Evolutionary conservation across 2,888 invertebrate species (phyloP).

Genomic region (Spilarctia lutea): DNA sequence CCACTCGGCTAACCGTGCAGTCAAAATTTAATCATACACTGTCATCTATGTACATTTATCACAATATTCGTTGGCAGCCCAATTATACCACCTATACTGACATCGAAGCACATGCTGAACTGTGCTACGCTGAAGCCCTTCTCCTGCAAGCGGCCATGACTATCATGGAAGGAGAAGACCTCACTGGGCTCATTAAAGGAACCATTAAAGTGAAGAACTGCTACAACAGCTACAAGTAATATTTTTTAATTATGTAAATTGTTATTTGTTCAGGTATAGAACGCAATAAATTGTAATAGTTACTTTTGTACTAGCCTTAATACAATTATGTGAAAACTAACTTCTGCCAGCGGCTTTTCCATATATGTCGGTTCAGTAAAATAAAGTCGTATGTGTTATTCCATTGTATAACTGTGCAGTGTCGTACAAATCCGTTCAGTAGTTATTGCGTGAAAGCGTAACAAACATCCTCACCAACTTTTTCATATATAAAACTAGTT

Average conservation of each 20-base stretch:
- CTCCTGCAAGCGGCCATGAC: constrained; percentile 95
- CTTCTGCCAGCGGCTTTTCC: too few species aligned
- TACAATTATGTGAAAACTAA: too few species aligned
- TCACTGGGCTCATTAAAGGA: constrained; percentile 96
- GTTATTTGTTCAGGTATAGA: neutral
- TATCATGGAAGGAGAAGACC: constrained; percentile 97
- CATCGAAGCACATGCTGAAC: constrained; percentile 96
- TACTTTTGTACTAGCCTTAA: too few species aligned
- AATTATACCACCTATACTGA: constrained; percentile 93
- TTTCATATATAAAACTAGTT: too few species aligned
- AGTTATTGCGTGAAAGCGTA: too few species aligned
- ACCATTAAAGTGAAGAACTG: constrained; percentile 97
- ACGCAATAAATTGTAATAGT: neutral
- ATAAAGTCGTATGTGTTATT: too few species aligned
- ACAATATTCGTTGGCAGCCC: constrained; percentile 74
- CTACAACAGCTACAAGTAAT: constrained; percentile 97
- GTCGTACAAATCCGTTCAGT: too few species aligned
- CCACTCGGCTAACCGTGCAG: too few species aligned
- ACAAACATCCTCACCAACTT: too few species aligned
- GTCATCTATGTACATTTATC: neutral
- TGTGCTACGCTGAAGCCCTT: constrained; percentile 97
- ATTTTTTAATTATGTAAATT: constrained; percentile 38
- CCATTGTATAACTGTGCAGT: too few species aligned
- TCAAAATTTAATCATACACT: too few species aligned
- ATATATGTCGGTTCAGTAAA: too few species aligned